Evolutionary conservation across 2,113 vertebrate genomes (phyloP).

Genomic region (Otocyon megalotis): DNA sequence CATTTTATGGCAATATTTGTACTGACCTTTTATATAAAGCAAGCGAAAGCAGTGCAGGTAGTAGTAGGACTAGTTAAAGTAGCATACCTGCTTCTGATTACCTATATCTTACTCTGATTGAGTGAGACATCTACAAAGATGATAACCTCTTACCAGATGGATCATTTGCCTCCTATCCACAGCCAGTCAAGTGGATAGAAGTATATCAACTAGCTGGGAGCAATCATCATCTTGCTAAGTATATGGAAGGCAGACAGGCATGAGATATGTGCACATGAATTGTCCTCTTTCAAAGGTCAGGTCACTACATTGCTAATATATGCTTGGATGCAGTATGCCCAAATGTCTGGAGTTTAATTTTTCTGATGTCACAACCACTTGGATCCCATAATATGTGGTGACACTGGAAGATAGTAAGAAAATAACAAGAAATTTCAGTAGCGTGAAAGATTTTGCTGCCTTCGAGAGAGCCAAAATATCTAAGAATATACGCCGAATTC

Average conservation of each 20-base stretch:
- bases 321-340: background rate
- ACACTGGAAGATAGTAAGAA: conserved; percentile 50
- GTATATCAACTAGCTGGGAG: conserved; percentile 68
- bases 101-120: conserved; percentile 39
- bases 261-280: conserved; percentile 40
- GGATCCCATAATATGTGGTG: conserved; percentile 47
- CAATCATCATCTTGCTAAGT: conserved; percentile 65
- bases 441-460: background rate
- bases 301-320: background rate
- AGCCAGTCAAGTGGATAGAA: conserved; percentile 52
- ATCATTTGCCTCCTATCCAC: conserved; percentile 47
- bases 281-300: conserved; percentile 74
- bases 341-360: conserved; percentile 55
- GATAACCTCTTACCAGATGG: conserved; percentile 30
- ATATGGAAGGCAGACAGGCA: conserved; percentile 70
- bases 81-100: background rate
- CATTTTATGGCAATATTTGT: background rate
- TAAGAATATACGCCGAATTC: background rate
- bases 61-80: background rate
- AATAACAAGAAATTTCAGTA: conserved; percentile 13
- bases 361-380: conserved; percentile 25
- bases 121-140: conserved; percentile 57
- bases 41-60: background rate
- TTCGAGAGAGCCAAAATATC: background rate
- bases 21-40: conserved; percentile 61